Evolutionary conservation across 2,797 vertebrate genomes (phyloP), one percentile per base, ranked within the genome.

Genomic region (Peromyscus aztecus): DNA sequence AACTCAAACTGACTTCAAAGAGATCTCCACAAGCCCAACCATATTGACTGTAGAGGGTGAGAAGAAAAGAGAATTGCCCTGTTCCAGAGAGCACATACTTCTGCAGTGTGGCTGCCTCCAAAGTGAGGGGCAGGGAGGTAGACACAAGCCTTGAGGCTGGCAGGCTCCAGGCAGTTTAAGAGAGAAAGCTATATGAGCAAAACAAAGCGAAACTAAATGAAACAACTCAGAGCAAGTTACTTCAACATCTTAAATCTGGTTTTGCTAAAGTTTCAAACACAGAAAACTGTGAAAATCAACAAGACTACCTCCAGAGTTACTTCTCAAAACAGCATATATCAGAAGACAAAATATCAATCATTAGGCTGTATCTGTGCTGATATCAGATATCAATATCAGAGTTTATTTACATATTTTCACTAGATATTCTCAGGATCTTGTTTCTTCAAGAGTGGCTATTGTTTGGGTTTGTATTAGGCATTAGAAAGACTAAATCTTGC

Each of bases 1-100:
- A 34, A 71, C 19, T 90, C 80, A 93, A n/a, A 71, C 21, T 96
- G 89, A 94, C 78, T 96, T 97, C 78, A 95, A 76, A 95, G 55
- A 92, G 31, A 96, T 46, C 21, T 94, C 76, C 34, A 77, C 27
- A 34, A 96, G 29, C 67, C 84, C 59, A 91, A 73, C 90, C 34
- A 84, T 57, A 91, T 24, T 90, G 89, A 94, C 40, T 31, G 8
- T 37, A 10, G 24, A 89, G 71, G 12, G 7, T 65, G 10, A 83
- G 46, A 29, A 95, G 93, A 69, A 95, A 92, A 80, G 78, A 94
- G 77, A 97, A 96, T 24, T 96, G 24, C 13, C 29, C 24, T 89
- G 8, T 76, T 61, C 85, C 6, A 85, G 84, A 93, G 78, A 94
- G 52, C 27, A 96, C n/a, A 34, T 19, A 78, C 55, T 85, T 73